Conservation (phyloP, 2,797 vertebrate genomes). For the Bradypodion pumilum region DNA sequence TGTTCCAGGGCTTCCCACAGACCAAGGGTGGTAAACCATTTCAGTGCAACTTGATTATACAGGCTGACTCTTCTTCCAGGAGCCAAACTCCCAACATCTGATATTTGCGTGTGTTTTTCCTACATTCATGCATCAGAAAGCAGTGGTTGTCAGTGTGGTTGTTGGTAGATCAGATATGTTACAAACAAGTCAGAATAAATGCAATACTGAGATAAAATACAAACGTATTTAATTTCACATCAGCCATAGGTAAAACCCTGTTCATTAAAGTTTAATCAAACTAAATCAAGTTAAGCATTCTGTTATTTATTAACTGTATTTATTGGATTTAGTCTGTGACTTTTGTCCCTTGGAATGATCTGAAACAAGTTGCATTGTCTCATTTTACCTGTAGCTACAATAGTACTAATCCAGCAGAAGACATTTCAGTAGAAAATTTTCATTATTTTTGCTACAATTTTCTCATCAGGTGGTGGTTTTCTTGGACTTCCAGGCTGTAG, state of each 20-base stretch:
- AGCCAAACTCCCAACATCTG: too few species aligned
- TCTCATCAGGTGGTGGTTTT: conserved; percentile 74
- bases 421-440: conserved; percentile 6
- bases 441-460: conserved; percentile 43
- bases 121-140: background rate
- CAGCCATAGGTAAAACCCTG: too few species aligned
- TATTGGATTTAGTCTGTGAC: background rate
- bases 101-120: too few species aligned
- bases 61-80: too few species aligned
- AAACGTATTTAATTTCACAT: conserved; percentile 4
- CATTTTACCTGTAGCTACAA: background rate
- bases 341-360: background rate
- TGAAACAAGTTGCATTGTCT: background rate
- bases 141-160: background rate
- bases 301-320: background rate
- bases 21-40: too few species aligned
- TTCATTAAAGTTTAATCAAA: background rate
- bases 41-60: too few species aligned
- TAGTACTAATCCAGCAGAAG: background rate
- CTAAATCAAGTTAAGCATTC: background rate
- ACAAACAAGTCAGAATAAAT: background rate
- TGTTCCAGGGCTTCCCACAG: too few species aligned
- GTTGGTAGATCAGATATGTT: background rate
- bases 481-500: conserved; percentile 87
- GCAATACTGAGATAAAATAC: background rate